These are phyloP conservation scores for Taeniopygia guttata DNA, from an alignment of 2,797 vertebrate species.

Conservation along the genomic window DNA sequence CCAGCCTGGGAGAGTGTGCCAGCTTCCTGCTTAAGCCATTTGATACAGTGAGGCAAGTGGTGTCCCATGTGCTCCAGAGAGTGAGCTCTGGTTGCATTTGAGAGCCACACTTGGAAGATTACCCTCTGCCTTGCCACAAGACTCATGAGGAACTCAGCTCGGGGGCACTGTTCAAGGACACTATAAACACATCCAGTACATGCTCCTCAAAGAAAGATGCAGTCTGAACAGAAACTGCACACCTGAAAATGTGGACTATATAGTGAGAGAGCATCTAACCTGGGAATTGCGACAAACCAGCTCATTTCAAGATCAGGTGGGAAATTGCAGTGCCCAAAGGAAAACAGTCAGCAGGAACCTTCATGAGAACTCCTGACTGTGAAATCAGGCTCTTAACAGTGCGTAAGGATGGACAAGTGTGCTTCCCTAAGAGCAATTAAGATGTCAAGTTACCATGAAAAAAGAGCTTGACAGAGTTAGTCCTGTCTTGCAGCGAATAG, in stretches of 20 bases:
- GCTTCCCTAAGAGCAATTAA: not conserved
- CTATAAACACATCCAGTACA: not conserved
- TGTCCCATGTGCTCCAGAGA: not conserved
- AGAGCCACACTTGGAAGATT: not conserved
- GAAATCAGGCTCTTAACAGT: not conserved
- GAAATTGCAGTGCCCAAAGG: not conserved
- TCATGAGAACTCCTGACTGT: not conserved
- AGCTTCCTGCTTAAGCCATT: not conserved
- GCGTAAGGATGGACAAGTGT: not conserved
- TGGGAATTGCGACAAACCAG: not conserved
- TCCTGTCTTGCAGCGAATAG: not conserved
- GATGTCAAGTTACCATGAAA: not conserved
- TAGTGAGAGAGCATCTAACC: not conserved
- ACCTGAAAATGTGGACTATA: accelerated
- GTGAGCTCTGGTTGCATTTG: not conserved
- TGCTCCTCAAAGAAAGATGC: not conserved
- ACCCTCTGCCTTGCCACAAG: not conserved
- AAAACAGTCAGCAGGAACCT: not conserved
- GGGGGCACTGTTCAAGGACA: not conserved
- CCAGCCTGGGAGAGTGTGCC: not conserved
- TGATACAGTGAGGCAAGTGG: not conserved
- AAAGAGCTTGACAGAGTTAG: not conserved
- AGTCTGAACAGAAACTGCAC: not conserved
- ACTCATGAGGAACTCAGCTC: not conserved
- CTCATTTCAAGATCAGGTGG: not conserved